These are phyloP conservation scores for Hystrix cristata DNA, from an alignment of 2,113 vertebrate genomes.

Conservation along the genomic window DNA sequence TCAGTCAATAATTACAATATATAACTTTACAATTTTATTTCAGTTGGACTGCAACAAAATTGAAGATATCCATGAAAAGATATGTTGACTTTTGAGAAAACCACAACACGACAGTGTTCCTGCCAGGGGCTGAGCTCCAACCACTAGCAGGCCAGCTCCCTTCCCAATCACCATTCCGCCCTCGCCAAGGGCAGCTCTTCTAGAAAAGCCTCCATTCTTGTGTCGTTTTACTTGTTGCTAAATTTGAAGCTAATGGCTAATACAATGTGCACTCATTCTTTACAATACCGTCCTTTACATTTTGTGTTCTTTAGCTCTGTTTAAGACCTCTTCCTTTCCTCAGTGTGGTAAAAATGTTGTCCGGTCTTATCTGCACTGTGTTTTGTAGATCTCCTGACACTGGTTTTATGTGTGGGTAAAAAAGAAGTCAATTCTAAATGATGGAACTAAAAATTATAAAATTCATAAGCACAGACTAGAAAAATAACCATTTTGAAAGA, in stretches of 20 bases:
- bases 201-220: neutral
- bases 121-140: neutral
- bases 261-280: neutral
- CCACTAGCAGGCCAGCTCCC: neutral
- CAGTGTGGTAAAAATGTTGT: neutral
- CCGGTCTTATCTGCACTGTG: neutral
- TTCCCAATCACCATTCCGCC: neutral
- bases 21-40: neutral
- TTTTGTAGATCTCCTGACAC: neutral
- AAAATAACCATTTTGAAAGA: neutral
- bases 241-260: neutral
- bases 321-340: neutral
- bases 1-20: neutral
- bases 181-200: neutral
- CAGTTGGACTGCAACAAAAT: neutral
- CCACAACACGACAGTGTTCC: accelerated
- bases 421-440: neutral
- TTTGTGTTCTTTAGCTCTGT: neutral
- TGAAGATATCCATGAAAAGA: neutral
- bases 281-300: neutral
- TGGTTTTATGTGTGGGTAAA: neutral
- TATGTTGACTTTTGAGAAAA: neutral
- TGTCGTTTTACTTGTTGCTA: neutral
- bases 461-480: neutral
- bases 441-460: neutral